Evolutionary conservation across 2,797 vertebrate genomes (phyloP).

Genomic region (Tokudaia muenninki): DNA sequence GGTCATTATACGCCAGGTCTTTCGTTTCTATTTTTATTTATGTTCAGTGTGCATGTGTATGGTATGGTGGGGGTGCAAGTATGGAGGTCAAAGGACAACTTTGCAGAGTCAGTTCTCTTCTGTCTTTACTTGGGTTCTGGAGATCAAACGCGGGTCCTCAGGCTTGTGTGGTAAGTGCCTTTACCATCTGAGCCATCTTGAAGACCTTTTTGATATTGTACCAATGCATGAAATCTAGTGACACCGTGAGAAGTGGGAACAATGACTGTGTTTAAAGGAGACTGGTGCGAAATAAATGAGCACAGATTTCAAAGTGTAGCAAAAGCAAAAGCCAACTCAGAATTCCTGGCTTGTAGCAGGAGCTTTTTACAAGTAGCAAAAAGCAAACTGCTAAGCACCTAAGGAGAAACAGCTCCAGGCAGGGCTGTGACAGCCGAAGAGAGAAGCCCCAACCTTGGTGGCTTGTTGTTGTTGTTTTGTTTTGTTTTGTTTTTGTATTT

Average conservation of each 20-base stretch:
- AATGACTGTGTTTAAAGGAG: background rate
- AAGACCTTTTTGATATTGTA: background rate
- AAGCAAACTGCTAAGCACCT: background rate
- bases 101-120: background rate
- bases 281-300: background rate
- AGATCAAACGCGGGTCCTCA: background rate
- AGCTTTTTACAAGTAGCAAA: background rate
- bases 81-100: background rate
- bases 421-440: background rate
- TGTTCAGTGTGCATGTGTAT: background rate
- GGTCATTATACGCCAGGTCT: background rate
- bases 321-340: background rate
- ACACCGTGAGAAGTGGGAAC: background rate
- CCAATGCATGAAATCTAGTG: background rate
- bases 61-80: too few relatives aligned
- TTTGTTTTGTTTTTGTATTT: background rate
- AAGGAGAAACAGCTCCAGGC: background rate
- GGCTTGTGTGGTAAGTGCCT: background rate
- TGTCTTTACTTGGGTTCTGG: background rate
- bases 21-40: background rate
- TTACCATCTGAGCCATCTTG: background rate
- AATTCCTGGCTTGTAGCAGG: background rate
- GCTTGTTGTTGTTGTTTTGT: background rate
- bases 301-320: constrained; percentile 34
- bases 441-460: background rate